phyloP scores from a whole-genome alignment of 2,113 vertebrate genomes.

The Gopherus flavomarginatus region DNA sequence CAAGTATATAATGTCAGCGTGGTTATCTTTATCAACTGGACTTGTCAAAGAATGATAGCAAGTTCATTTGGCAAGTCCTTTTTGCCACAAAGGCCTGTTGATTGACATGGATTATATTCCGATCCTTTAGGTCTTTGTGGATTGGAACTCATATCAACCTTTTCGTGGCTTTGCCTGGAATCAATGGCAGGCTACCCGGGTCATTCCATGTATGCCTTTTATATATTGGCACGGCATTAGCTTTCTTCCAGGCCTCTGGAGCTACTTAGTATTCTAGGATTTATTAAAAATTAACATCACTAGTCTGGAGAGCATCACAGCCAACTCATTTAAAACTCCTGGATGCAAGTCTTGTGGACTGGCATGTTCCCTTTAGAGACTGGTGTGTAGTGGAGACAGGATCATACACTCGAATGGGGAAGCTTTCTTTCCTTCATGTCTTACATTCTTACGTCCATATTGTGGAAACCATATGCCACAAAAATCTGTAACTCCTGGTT shows the following conservation, averaged over 20 bases:
- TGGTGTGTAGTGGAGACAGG: neutral
- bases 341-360: neutral
- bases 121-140: neutral
- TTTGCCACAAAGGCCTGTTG: neutral
- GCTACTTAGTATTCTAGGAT: neutral
- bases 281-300: neutral
- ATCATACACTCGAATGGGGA: neutral
- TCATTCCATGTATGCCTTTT: neutral
- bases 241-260: neutral
- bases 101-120: neutral
- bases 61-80: neutral
- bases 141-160: neutral
- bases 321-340: neutral
- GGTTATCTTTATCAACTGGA: neutral
- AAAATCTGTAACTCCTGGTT: neutral
- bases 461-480: neutral
- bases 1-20: neutral
- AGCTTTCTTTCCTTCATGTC: neutral
- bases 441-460: rapidly evolving
- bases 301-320: neutral
- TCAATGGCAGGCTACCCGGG: neutral
- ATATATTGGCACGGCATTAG: neutral
- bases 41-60: neutral
- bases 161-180: neutral
- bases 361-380: rapidly evolving